These are phyloP conservation scores for Pandemis corylana DNA, from an alignment of 2,888 invertebrate genomes.

Conservation along the genomic window DNA sequence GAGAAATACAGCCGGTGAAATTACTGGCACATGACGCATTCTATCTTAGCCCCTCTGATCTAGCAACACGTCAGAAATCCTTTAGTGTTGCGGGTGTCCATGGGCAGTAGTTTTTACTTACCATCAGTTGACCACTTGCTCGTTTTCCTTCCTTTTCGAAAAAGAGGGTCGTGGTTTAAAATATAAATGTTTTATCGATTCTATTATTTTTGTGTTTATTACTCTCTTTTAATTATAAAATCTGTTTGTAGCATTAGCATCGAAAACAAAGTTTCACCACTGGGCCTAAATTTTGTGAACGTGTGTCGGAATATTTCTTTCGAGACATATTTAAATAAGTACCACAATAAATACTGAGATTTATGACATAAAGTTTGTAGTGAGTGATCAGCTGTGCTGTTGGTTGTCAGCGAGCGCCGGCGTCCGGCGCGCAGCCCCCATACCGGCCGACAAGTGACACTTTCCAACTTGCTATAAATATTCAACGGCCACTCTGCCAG, in stretches of 20 bases:
- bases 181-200: too few relatives aligned
- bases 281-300: background rate
- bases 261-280: background rate
- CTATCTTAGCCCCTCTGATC: too few relatives aligned
- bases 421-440: constrained; percentile 45
- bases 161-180: too few relatives aligned
- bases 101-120: too few relatives aligned
- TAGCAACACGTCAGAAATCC: too few relatives aligned
- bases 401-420: constrained; percentile 48
- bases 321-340: background rate
- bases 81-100: too few relatives aligned
- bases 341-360: background rate
- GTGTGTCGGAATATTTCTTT: background rate
- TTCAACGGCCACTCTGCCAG: constrained; percentile 68
- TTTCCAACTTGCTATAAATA: constrained; percentile 81
- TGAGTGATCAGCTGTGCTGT: constrained; percentile 72
- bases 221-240: background rate
- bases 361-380: constrained; percentile 15
- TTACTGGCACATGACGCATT: too few relatives aligned
- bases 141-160: too few relatives aligned
- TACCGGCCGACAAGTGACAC: constrained; percentile 62
- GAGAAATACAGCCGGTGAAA: too few relatives aligned
- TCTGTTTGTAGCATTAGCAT: background rate
- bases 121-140: too few relatives aligned
- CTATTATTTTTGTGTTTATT: background rate